A percentile compares a stretch with the other conserved stretches of the same genome.
Conservation (phyloP, 2,113 vertebrate species). For the Apaloderma vittatum region DNA sequence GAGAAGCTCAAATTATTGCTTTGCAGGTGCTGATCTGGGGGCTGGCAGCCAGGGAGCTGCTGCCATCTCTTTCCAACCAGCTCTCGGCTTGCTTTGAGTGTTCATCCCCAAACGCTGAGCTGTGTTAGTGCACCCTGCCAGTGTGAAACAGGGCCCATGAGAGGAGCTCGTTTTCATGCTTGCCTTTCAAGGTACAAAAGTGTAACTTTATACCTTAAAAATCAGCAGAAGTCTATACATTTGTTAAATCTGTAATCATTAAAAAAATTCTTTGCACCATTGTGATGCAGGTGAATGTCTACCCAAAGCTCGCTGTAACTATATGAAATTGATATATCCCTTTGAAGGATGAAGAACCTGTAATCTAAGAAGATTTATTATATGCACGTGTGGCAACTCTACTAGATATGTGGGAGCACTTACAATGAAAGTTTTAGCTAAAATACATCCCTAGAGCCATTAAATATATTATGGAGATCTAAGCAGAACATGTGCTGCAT, state of each 20-base stretch:
- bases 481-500: background rate
- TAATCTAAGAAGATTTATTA: background rate
- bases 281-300: background rate
- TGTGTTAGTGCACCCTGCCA: background rate
- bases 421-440: background rate
- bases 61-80: accelerated
- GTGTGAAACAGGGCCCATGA: background rate
- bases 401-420: background rate
- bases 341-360: background rate
- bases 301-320: background rate
- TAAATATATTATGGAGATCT: background rate
- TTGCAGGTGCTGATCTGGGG: background rate
- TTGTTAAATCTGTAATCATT: background rate
- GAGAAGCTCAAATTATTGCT: background rate
- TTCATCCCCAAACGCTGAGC: background rate
- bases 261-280: background rate
- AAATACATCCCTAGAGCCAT: background rate
- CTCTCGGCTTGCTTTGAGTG: background rate
- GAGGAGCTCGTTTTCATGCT: background rate
- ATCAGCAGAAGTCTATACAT: background rate
- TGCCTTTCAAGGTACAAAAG: background rate
- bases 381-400: background rate
- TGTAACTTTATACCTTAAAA: background rate
- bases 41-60: accelerated
- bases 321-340: background rate